Evolutionary conservation across 2,113 vertebrate species (phyloP).

Genomic region (Abramis brama): DNA sequence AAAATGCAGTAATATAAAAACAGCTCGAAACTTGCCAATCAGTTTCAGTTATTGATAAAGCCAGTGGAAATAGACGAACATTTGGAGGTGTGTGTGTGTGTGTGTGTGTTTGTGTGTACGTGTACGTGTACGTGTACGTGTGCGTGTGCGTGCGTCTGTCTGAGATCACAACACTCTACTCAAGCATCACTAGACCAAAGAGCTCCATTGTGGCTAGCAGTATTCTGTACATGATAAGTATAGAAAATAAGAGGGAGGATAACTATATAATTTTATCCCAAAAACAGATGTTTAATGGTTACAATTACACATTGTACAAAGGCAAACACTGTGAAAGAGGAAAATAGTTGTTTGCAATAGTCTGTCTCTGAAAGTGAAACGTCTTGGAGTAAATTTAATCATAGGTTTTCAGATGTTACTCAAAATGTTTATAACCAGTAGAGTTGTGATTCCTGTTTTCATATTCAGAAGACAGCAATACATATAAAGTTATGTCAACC

Average conservation of each 20-base stretch:
- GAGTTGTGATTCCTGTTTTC: slow-evolving; percentile 13
- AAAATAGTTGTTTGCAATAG: slow-evolving; percentile 14
- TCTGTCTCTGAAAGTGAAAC: slow-evolving; percentile 6
- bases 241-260: background rate
- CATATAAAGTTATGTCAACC: background rate
- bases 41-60: slow-evolving; percentile 7
- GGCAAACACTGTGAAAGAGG: slow-evolving; percentile 27
- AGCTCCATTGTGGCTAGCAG: slow-evolving; percentile 18
- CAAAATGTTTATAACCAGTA: background rate
- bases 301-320: slow-evolving; percentile 13
- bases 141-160: background rate
- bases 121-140: background rate
- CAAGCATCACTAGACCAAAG: slow-evolving; percentile 29
- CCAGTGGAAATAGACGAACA: background rate
- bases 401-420: slow-evolving; percentile 3
- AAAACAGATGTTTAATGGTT: slow-evolving; percentile 3
- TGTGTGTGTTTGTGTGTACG: background rate
- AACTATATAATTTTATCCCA: background rate
- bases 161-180: background rate
- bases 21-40: background rate
- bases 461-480: slow-evolving; percentile 25
- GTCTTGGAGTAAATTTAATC: background rate
- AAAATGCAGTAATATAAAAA: background rate
- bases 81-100: background rate
- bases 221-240: background rate